These are phyloP conservation scores for Amblyopsis rosae DNA, from an alignment of 2,113 vertebrate genomes.

Conservation along the genomic window DNA sequence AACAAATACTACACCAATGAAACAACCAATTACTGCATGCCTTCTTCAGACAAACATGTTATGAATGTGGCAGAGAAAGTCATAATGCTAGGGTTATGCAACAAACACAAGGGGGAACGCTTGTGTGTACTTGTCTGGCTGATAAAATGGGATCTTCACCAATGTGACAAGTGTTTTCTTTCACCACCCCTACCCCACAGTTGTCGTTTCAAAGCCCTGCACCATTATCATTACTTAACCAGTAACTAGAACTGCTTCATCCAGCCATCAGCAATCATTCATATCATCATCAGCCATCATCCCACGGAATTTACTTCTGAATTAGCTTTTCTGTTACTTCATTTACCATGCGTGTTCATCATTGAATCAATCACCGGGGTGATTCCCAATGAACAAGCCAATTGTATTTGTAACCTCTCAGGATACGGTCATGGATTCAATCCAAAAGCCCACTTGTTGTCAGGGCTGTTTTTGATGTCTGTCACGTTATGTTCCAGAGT, in stretches of 20 bases:
- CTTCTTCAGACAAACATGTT: conserved; percentile 69
- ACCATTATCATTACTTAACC: conserved; percentile 14
- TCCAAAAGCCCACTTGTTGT: conserved; percentile 25
- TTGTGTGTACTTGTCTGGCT: conserved; percentile 65
- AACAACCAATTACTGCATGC: conserved; percentile 43
- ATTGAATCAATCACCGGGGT: neutral
- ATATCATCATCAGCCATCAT: conserved; percentile 7
- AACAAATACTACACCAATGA: conserved; percentile 73
- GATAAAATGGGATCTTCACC: conserved; percentile 55
- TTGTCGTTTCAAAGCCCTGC: conserved; percentile 23
- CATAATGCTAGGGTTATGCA: conserved; percentile 59
- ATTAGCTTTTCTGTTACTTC: neutral
- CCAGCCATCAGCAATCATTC: neutral
- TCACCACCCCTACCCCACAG: neutral
- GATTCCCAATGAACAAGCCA: neutral
- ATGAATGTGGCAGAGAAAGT: conserved; percentile 40
- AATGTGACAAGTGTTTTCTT: conserved; percentile 40
- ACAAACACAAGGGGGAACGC: conserved; percentile 51
- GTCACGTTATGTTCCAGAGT: conserved; percentile 58
- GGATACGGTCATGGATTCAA: conserved; percentile 12
- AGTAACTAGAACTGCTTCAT: neutral
- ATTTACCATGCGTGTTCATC: neutral
- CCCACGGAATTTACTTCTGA: neutral
- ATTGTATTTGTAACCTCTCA: conserved; percentile 26
- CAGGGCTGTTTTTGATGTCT: conserved; percentile 61